Evolutionary conservation across 2,888 invertebrate species (phyloP).

Genomic region (Athalia cordata): DNA sequence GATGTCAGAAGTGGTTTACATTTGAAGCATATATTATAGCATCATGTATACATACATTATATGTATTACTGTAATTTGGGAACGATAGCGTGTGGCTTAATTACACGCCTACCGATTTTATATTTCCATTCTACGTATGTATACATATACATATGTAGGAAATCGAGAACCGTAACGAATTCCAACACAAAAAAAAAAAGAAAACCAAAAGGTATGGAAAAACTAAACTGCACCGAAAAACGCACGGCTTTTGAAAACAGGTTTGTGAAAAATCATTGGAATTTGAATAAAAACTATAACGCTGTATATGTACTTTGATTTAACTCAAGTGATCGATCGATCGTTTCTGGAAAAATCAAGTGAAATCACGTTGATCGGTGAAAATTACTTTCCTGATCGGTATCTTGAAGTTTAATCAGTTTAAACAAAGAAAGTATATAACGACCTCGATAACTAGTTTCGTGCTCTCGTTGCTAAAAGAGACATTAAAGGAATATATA

Average conservation of each 20-base stretch:
- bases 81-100: slow-evolving; percentile 34
- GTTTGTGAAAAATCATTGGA: not conserved
- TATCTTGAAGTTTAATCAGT: too few species aligned
- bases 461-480: too few species aligned
- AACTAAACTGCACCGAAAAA: not conserved
- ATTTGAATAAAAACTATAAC: too few species aligned
- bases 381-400: too few species aligned
- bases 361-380: too few species aligned
- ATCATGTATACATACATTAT: not conserved
- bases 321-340: not conserved
- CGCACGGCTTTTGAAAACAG: not conserved
- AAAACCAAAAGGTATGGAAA: not conserved
- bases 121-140: slow-evolving; percentile 27
- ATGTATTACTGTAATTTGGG: slow-evolving; percentile 22
- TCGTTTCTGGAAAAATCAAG: slow-evolving; percentile 15
- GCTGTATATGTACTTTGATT: too few species aligned
- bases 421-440: too few species aligned
- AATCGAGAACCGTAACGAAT: slow-evolving; percentile 33
- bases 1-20: slow-evolving; percentile 20
- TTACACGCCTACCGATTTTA: slow-evolving; percentile 41
- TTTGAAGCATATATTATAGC: not conserved
- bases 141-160: not conserved
- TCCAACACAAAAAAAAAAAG: not conserved
- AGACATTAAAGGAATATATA: too few species aligned
- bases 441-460: too few species aligned